These are phyloP conservation scores for Ophraella communa DNA, from an alignment of 2,888 invertebrate genomes.

Conservation along the genomic window DNA sequence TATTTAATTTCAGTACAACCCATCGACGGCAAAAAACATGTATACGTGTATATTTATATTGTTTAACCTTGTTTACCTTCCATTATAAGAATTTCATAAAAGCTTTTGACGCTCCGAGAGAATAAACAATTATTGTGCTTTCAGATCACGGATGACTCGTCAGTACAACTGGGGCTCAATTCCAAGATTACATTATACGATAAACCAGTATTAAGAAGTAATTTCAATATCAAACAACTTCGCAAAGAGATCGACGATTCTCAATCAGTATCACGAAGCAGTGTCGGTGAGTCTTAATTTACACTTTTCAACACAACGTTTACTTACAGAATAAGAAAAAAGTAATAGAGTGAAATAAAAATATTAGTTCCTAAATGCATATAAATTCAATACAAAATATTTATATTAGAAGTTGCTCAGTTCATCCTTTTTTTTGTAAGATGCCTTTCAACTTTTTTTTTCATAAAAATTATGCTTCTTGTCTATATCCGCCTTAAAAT, in stretches of 20 bases:
- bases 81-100: background rate
- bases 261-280: background rate
- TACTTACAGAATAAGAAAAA: background rate
- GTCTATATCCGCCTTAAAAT: too few species aligned
- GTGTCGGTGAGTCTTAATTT: slow-evolving; percentile 1
- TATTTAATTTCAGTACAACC: too few species aligned
- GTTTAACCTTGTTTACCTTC: background rate
- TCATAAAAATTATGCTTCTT: too few species aligned
- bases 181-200: slow-evolving; percentile 21
- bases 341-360: too few species aligned
- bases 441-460: too few species aligned
- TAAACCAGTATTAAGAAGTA: slow-evolving; percentile 46
- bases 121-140: slow-evolving; percentile 10
- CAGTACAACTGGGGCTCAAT: slow-evolving; percentile 9
- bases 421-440: too few species aligned
- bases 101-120: background rate
- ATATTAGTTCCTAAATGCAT: too few species aligned
- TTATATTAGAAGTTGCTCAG: too few species aligned
- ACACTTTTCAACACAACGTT: background rate
- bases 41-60: too few species aligned
- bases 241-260: slow-evolving; percentile 43
- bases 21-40: too few species aligned
- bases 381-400: too few species aligned
- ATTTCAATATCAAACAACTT: slow-evolving; percentile 48
- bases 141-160: slow-evolving; percentile 15